These are phyloP conservation scores for Protodeltote pygarga DNA, from an alignment of 2,888 invertebrate genomes.

Conservation along the genomic window DNA sequence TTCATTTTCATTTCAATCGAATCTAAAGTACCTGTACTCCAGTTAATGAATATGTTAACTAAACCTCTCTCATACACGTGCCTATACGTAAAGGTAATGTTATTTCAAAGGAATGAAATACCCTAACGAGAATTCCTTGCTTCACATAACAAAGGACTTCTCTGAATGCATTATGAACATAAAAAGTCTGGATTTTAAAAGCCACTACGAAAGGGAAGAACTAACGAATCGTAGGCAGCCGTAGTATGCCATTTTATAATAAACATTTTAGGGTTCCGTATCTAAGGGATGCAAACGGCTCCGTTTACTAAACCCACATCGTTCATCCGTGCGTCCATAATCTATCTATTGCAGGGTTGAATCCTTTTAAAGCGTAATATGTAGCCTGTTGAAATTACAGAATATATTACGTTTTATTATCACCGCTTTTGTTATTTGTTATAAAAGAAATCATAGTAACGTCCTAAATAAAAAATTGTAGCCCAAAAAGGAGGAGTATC, in stretches of 20 bases:
- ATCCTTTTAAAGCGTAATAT: too few relatives aligned
- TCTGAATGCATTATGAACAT: constrained; percentile 76
- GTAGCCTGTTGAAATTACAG: too few relatives aligned
- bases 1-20: constrained; percentile 53
- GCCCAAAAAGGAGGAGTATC: too few relatives aligned
- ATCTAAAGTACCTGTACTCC: constrained; percentile 50
- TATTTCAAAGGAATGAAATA: constrained; percentile 76
- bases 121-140: constrained; percentile 80
- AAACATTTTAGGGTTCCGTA: too few relatives aligned
- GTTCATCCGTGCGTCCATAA: too few relatives aligned
- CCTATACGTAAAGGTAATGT: constrained; percentile 69
- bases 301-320: too few relatives aligned
- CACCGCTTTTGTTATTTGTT: too few relatives aligned
- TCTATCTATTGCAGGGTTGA: too few relatives aligned
- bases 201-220: constrained; percentile 62
- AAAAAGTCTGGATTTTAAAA: constrained; percentile 72
- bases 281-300: too few relatives aligned
- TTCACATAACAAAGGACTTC: constrained; percentile 72
- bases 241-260: constrained; percentile 63
- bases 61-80: constrained; percentile 58
- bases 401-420: too few relatives aligned
- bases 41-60: constrained; percentile 64
- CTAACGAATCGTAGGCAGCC: constrained; percentile 61
- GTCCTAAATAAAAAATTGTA: too few relatives aligned
- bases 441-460: too few relatives aligned